phyloP scores from a whole-genome alignment of 2,113 vertebrate species.

The Bubo blakistoni region DNA sequence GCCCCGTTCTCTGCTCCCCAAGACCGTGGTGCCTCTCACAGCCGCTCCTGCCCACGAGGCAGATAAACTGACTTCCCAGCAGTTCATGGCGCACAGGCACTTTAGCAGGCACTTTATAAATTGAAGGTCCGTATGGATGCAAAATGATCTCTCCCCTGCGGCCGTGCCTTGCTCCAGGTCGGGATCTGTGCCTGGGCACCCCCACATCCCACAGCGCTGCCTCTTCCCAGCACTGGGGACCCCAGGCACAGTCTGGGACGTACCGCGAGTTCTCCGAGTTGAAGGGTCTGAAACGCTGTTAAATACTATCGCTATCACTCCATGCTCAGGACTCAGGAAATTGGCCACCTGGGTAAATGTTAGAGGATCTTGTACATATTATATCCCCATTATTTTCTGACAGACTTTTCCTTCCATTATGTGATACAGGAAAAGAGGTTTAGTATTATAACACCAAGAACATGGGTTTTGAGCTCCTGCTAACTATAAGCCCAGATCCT shows the following conservation, averaged over 20 bases:
- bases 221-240: background rate
- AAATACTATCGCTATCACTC: background rate
- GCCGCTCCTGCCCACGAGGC: background rate
- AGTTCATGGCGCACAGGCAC: background rate
- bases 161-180: accelerated
- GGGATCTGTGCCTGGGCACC: background rate
- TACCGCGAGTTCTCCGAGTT: accelerated
- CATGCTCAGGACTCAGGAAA: conserved; percentile 45
- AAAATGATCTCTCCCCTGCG: background rate
- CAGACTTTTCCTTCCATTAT: conserved; percentile 73
- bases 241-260: accelerated
- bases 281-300: background rate
- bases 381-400: conserved; percentile 64
- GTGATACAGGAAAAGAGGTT: conserved; percentile 76
- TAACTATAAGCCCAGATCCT: conserved; percentile 73
- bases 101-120: background rate
- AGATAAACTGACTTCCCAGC: background rate
- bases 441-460: conserved; percentile 58
- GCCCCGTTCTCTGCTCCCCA: accelerated
- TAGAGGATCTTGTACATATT: conserved; percentile 61
- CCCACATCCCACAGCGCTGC: background rate
- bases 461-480: conserved; percentile 38
- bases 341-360: conserved; percentile 70
- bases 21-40: background rate
- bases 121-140: background rate